A percentile compares a stretch with the other conserved stretches of the same genome.
phyloP scores from a whole-genome alignment of 2,113 vertebrate genomes.

The Merops nubicus region DNA sequence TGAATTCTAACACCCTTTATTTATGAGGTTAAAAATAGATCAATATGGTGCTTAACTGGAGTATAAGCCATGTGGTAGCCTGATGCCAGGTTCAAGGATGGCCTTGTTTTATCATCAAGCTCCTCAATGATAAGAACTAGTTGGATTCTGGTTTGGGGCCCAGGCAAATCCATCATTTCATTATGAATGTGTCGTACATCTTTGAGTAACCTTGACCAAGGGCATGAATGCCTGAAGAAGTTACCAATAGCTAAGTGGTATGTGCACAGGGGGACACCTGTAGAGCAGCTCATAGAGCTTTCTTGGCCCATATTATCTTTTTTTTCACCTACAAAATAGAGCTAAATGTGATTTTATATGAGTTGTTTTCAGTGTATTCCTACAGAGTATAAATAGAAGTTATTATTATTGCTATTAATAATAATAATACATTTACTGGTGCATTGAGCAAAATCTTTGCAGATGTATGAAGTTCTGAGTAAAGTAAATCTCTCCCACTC shows the following conservation, averaged over 20 bases:
- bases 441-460: neutral
- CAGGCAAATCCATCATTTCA: constrained; percentile 20
- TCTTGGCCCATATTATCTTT: neutral
- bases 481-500: neutral
- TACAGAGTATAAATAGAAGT: neutral
- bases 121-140: neutral
- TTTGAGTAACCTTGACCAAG: constrained; percentile 2
- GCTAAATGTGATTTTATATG: neutral
- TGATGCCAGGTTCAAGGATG: neutral
- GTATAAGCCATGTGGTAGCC: neutral
- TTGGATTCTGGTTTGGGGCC: neutral
- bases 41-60: neutral
- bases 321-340: neutral
- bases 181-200: neutral
- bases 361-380: neutral
- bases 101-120: neutral
- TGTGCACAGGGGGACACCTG: accelerated
- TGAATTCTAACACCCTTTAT: neutral
- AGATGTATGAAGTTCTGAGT: neutral
- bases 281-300: neutral
- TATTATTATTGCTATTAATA: neutral
- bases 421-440: neutral
- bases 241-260: neutral
- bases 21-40: constrained; percentile 7
- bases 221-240: neutral